Evolutionary conservation across 2,797 vertebrate genomes (phyloP).

Genomic region (Carapus acus): DNA sequence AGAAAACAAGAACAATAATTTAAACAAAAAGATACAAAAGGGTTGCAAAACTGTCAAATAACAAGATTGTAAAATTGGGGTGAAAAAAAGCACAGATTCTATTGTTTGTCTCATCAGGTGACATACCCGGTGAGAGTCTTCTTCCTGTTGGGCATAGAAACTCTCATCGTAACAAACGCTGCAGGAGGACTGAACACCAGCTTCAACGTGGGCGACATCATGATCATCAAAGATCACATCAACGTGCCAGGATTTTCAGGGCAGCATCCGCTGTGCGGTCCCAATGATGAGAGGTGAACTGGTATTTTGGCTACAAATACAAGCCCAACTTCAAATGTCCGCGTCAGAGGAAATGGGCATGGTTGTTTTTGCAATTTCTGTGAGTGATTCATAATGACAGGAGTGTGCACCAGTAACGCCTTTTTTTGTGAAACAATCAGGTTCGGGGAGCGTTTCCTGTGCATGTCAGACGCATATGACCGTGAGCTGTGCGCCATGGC

Average conservation of each 20-base stretch:
- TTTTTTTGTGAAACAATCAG: constrained; percentile 49
- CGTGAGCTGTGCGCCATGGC: constrained; percentile 61
- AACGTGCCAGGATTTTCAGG: constrained; percentile 78
- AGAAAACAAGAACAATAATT: no score
- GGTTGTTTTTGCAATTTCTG: no score
- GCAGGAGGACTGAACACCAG: constrained; percentile 74
- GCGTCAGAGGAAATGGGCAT: no score
- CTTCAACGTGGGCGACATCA: constrained; percentile 78
- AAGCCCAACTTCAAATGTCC: no score
- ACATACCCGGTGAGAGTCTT: constrained; percentile 82
- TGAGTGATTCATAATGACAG: no score
- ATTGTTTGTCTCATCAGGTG: constrained; percentile 62
- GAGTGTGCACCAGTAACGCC: not conserved
- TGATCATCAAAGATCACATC: constrained; percentile 84
- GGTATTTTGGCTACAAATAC: no score
- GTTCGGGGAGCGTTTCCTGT: constrained; percentile 80
- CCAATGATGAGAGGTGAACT: constrained; percentile 73
- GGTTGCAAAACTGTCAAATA: no score
- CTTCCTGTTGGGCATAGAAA: constrained; percentile 75
- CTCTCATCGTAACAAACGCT: constrained; percentile 82
- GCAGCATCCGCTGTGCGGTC: constrained; percentile 68
- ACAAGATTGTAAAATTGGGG: no score
- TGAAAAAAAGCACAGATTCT: no score
- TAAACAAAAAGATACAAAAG: no score
- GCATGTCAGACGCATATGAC: constrained; percentile 83